phyloP scores from a whole-genome alignment of 2,113 vertebrate species.

The Desmodus rotundus region DNA sequence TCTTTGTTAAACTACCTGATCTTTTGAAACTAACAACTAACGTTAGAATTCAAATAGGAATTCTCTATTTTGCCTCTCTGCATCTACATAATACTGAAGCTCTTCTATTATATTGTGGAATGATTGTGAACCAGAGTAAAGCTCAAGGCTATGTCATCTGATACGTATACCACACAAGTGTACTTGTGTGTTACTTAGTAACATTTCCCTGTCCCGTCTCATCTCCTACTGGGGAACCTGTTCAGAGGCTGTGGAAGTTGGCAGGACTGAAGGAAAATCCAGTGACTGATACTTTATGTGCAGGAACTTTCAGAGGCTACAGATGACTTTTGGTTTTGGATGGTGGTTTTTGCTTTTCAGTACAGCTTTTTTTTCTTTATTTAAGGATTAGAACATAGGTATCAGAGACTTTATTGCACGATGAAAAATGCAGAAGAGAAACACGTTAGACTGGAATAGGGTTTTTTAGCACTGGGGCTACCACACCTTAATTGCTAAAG shows the following conservation, averaged over 20 bases:
- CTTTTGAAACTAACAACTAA: not conserved
- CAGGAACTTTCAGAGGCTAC: not conserved
- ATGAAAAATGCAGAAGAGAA: slow-evolving; percentile 42
- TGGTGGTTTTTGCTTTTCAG: not conserved
- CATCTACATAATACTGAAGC: not conserved
- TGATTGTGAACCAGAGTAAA: not conserved
- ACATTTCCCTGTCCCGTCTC: not conserved
- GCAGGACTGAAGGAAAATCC: not conserved
- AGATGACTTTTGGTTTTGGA: not conserved
- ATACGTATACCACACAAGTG: not conserved
- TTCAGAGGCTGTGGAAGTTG: not conserved
- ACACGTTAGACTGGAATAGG: slow-evolving; percentile 49
- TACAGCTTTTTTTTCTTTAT: not conserved
- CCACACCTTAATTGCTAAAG: slow-evolving; percentile 68
- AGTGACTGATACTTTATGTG: not conserved
- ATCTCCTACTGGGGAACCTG: not conserved
- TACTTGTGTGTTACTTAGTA: not conserved
- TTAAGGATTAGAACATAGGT: not conserved
- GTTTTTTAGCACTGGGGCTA: not conserved
- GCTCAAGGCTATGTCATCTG: not conserved
- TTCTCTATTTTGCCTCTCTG: not conserved
- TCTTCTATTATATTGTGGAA: not conserved
- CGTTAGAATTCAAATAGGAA: too few species aligned
- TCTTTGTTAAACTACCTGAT: slow-evolving; percentile 1
- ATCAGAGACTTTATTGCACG: not conserved